A percentile compares a stretch with the other conserved stretches of the same genome.
phyloP scores from a whole-genome alignment of 2,113 vertebrate species.

The Elgaria multicarinata region DNA sequence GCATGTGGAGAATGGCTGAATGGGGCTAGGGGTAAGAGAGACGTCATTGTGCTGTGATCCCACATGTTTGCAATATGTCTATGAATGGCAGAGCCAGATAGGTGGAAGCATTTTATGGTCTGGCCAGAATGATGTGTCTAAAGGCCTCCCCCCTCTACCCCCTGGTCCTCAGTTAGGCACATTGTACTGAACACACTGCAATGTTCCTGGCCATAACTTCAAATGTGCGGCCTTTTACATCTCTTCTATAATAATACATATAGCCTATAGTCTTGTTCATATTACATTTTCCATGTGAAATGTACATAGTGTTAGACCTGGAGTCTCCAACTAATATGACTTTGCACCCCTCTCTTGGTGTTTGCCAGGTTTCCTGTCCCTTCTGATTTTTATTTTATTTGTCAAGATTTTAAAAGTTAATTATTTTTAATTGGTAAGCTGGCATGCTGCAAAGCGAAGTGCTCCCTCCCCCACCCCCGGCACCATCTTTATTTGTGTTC shows the following conservation, averaged over 20 bases:
- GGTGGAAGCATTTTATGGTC: neutral
- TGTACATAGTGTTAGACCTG: neutral
- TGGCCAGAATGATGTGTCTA: neutral
- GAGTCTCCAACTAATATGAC: too few relatives aligned
- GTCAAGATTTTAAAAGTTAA: too few relatives aligned
- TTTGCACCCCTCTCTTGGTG: too few relatives aligned
- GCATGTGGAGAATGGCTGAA: neutral
- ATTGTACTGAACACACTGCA: neutral
- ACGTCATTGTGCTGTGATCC: neutral
- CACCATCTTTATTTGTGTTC: too few relatives aligned
- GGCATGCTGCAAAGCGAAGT: too few relatives aligned
- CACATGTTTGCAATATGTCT: neutral
- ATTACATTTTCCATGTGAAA: neutral
- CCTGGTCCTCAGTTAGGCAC: neutral
- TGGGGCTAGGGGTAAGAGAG: too few relatives aligned
- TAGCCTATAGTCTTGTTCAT: neutral
- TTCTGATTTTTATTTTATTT: too few relatives aligned
- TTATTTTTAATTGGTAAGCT: too few relatives aligned
- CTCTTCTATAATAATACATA: too few relatives aligned
- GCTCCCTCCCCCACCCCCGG: too few relatives aligned
- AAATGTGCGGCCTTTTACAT: neutral
- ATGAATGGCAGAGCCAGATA: neutral
- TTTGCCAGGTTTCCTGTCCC: too few relatives aligned
- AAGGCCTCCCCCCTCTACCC: neutral
- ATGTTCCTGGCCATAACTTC: too few relatives aligned